A percentile compares a stretch with the other conserved stretches of the same genome.
phyloP scores from a whole-genome alignment of 2,888 invertebrate genomes.

The Tromatobia lineatoria region DNA sequence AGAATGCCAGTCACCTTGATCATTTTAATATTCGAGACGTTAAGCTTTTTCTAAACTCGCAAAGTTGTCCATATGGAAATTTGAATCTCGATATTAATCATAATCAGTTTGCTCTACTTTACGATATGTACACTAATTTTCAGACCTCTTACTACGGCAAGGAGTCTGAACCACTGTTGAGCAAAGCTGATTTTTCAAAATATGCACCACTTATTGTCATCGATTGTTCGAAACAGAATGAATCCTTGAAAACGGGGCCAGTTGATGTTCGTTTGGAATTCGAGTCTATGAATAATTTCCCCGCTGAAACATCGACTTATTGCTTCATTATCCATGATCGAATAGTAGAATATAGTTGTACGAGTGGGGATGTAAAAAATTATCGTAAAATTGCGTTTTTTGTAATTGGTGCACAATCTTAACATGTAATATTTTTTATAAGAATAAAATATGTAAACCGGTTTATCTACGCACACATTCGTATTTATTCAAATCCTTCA shows the following conservation, averaged over 20 bases:
- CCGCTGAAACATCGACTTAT: not conserved
- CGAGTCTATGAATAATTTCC: not conserved
- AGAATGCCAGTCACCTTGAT: constrained; percentile 6
- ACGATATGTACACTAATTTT: constrained; percentile 76
- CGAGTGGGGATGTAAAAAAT: not conserved
- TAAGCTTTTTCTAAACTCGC: constrained; percentile 14
- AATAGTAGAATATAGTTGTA: not conserved
- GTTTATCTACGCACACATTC: no score
- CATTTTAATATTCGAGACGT: constrained; percentile 29
- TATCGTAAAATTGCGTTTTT: no score
- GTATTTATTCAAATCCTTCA: no score
- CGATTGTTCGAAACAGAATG: constrained; percentile 16
- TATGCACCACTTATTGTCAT: no score
- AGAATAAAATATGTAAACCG: no score
- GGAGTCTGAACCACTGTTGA: constrained; percentile 16
- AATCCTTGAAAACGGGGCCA: not conserved
- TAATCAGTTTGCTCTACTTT: constrained; percentile 74
- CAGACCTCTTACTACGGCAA: constrained; percentile 57
- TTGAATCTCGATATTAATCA: constrained; percentile 38
- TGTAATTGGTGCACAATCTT: no score
- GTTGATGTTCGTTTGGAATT: constrained; percentile 9
- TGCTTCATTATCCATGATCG: not conserved
- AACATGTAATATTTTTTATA: no score
- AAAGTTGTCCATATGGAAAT: constrained; percentile 22
- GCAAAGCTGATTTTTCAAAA: constrained; percentile 14